Base-by-base conservation (phyloP, 2,888 invertebrate genomes). In the Drosophila mimica region DNA sequence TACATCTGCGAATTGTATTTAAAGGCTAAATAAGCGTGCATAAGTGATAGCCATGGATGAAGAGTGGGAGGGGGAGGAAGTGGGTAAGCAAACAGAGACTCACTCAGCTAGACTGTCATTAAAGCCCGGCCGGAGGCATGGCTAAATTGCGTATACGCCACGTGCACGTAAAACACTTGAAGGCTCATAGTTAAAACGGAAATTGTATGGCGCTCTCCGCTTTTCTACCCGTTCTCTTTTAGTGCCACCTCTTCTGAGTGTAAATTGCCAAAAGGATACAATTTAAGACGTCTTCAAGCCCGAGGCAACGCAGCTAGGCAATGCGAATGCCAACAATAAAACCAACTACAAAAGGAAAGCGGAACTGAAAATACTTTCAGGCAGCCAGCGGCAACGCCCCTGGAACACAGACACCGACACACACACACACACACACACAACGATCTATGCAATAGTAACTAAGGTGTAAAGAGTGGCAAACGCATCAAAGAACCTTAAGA, bases 191-290 rank as follows among this genome's bases (percentile, higher is more conserved):
- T 58, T 69, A 63, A 82, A 74, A 67, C 65, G 56, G 60, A 71
- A 79, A 68, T 72, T 71, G 46, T 61, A 65, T 63, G 59, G 58
- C 60, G 58, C 33, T 48, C 33, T 25, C 15, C 15, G 25, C 8
- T 8, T 2, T 25, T 8, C 15, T 31, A n/a, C 17, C 8, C 34
- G 17, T 30, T 31, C 13, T 48, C 34, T 62, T 25, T 57, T 51
- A 28, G n/a, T 46, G 28, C n/a, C 25, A 15, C 53, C 53, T 36
- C 30, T 31, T 64, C 64, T 65, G 43, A 46, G 70, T 63, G 71
- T 49, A 70, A 74, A 69, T 70, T 70, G 65, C 73, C 68, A 70
- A 77, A 76, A 71, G 84, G 63, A 71, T 77, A 64, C 76, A 79
- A 71, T 79, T 73, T 70, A 73, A 74, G 58, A 65, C 69, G 56